These are phyloP conservation scores for Halcyon leucocephala DNA, from an alignment of 2,797 vertebrate species.

Conservation along the genomic window DNA sequence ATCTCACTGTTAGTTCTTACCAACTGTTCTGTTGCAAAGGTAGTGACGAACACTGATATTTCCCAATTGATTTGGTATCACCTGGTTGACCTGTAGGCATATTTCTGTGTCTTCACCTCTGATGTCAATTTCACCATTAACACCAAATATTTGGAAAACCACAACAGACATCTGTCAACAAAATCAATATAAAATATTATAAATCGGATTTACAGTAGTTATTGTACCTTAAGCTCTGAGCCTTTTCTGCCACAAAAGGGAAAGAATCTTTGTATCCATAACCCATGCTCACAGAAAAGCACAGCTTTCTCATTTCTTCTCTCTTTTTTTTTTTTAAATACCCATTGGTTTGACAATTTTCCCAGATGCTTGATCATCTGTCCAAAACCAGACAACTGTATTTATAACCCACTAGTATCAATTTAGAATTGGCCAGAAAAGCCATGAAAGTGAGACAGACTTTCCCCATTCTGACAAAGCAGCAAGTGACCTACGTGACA, in stretches of 20 bases:
- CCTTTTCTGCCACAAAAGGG: background rate
- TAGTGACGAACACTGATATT: constrained; percentile 94
- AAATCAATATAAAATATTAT: constrained; percentile 43
- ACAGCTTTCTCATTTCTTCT: background rate
- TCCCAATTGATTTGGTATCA: constrained; percentile 90
- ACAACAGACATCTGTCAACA: constrained; percentile 92
- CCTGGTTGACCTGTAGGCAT: constrained; percentile 89
- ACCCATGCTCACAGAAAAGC: background rate
- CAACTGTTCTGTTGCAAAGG: constrained; percentile 91
- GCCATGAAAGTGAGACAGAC: background rate
- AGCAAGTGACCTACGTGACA: background rate
- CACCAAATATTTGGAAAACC: constrained; percentile 91
- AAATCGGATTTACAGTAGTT: background rate
- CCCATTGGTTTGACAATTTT: background rate
- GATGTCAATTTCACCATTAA: constrained; percentile 90
- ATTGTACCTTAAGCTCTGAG: background rate
- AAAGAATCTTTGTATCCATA: background rate
- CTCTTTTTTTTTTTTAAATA: background rate
- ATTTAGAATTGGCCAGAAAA: background rate
- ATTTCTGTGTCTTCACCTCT: constrained; percentile 89
- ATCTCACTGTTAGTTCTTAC: constrained; percentile 78
- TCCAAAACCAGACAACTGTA: background rate
- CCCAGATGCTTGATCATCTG: background rate
- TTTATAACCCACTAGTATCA: background rate
- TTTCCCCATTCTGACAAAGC: background rate